These are phyloP conservation scores for Trachemys scripta DNA, from an alignment of 2,113 vertebrate genomes.

Conservation along the genomic window DNA sequence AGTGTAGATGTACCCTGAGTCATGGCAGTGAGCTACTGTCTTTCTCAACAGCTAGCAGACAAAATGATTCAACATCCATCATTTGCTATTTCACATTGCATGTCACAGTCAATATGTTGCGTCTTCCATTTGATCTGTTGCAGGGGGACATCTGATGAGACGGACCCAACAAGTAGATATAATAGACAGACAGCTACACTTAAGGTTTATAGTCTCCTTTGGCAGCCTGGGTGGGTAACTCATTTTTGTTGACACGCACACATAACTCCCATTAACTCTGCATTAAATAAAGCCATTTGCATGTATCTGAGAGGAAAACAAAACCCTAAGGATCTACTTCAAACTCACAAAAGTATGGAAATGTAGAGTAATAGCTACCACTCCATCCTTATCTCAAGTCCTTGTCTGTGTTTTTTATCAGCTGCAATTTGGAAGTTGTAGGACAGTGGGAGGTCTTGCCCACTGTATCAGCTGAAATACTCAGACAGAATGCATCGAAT, in stretches of 20 bases:
- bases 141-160: neutral
- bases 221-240: neutral
- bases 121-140: neutral
- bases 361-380: accelerated
- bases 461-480: neutral
- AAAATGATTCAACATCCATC: accelerated
- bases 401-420: neutral
- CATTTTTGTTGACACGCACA: neutral
- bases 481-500: neutral
- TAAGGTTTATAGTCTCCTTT: neutral
- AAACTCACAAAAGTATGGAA: accelerated
- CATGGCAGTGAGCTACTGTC: neutral
- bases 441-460: accelerated
- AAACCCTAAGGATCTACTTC: neutral
- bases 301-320: accelerated
- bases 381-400: neutral
- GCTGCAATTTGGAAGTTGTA: neutral
- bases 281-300: accelerated
- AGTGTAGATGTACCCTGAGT: too few species aligned
- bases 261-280: accelerated
- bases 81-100: accelerated
- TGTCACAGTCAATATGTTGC: accelerated
- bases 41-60: neutral
- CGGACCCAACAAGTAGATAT: too few species aligned
- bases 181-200: neutral